A percentile compares a stretch with the other conserved stretches of the same genome.
Evolutionary conservation across 2,888 invertebrate genomes (phyloP).

Genomic region (Tipula lateralis): DNA sequence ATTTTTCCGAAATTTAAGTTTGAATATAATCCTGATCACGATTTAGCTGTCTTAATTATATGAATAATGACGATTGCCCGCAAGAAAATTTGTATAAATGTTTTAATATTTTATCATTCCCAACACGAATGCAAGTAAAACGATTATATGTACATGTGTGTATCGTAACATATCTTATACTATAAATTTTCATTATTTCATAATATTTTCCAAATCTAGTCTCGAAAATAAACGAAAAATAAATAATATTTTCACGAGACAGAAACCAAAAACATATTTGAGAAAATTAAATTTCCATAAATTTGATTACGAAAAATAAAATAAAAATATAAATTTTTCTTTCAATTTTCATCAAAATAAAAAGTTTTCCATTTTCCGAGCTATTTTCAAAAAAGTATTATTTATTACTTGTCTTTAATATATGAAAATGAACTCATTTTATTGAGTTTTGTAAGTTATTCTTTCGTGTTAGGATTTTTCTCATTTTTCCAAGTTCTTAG

Average conservation of each 20-base stretch:
- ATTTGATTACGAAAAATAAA: background rate
- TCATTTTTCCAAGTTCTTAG: too few relatives aligned
- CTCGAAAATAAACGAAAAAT: background rate
- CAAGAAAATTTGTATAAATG: too few relatives aligned
- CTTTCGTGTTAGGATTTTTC: too few relatives aligned
- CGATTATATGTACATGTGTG: too few relatives aligned
- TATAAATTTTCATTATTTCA: background rate
- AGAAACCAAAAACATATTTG: background rate
- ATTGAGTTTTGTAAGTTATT: too few relatives aligned
- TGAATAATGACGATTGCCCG: too few relatives aligned
- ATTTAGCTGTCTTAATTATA: too few relatives aligned
- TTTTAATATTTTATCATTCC: too few relatives aligned
- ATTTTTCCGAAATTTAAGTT: background rate
- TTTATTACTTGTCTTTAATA: too few relatives aligned
- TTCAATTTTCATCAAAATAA: background rate
- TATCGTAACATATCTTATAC: background rate
- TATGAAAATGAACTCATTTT: too few relatives aligned
- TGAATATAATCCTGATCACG: too few relatives aligned
- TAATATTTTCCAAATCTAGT: background rate
- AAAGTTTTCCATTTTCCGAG: background rate
- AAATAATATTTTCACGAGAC: background rate
- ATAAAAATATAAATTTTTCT: background rate
- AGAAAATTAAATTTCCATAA: background rate
- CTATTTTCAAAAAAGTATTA: background rate
- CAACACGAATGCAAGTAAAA: too few relatives aligned